A percentile compares a stretch with the other conserved stretches of the same genome.
These are phyloP conservation scores for Centroberyx gerrardi DNA, from an alignment of 2,797 vertebrate species.

Conservation along the genomic window DNA sequence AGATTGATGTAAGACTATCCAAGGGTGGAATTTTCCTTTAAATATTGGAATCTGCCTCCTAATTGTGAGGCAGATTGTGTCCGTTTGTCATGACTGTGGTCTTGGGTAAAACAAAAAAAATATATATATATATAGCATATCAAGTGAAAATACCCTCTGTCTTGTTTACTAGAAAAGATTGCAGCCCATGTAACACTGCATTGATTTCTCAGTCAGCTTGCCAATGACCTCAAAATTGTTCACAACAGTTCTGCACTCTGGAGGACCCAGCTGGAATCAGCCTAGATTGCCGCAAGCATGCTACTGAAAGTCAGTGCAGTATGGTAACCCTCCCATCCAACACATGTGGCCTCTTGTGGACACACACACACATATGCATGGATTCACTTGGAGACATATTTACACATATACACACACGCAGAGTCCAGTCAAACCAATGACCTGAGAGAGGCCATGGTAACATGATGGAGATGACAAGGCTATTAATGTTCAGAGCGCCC, in stretches of 20 bases:
- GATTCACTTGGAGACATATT: too few species aligned
- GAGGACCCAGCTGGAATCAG: constrained; percentile 1
- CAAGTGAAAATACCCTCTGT: too few species aligned
- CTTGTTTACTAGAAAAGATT: background rate
- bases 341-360: too few species aligned
- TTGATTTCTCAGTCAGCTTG: constrained; percentile 22
- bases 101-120: too few species aligned
- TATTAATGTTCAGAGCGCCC: constrained; percentile 51
- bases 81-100: too few species aligned
- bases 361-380: too few species aligned
- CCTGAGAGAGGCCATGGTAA: constrained; percentile 11
- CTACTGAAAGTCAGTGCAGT: background rate
- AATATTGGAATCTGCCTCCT: too few species aligned
- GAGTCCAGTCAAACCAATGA: constrained; percentile 11
- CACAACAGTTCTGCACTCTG: constrained; percentile 8
- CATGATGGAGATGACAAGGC: constrained; percentile 37
- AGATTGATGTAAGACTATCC: background rate
- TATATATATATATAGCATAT: too few species aligned
- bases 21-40: background rate
- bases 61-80: too few species aligned
- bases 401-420: background rate
- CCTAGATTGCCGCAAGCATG: background rate
- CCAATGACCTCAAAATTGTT: constrained; percentile 35
- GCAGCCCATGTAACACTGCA: background rate
- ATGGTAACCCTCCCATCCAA: background rate